Conservation (phyloP, 2,888 invertebrate genomes). For the Trichopoda pennipes region DNA sequence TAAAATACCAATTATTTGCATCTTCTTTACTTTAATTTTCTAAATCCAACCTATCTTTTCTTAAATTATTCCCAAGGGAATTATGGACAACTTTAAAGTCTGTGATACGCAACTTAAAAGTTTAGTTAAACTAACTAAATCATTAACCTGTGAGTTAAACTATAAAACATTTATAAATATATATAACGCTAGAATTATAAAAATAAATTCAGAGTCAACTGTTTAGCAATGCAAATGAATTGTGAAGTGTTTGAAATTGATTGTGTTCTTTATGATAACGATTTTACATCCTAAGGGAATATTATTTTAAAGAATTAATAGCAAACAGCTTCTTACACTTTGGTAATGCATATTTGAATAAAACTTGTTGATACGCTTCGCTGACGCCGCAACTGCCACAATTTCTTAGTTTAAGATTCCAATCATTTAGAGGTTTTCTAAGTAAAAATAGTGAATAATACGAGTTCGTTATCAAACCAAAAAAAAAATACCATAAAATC, state of each 20-base stretch:
- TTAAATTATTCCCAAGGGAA: too few species aligned
- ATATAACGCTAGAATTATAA: background rate
- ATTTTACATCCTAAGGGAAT: constrained; percentile 47
- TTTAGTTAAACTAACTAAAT: too few species aligned
- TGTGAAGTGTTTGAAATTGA: constrained; percentile 1
- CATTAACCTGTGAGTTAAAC: background rate
- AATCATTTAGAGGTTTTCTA: constrained; percentile 41
- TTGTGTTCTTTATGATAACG: constrained; percentile 4
- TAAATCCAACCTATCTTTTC: too few species aligned
- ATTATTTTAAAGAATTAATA: constrained; percentile 11
- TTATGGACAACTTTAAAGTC: too few species aligned
- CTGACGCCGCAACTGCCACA: background rate
- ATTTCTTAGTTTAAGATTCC: constrained; percentile 33
- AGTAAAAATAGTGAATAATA: constrained; percentile 17
- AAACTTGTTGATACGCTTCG: constrained; percentile 50
- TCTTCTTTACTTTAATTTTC: too few species aligned
- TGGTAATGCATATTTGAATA: constrained; percentile 10
- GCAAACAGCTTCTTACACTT: constrained; percentile 41
- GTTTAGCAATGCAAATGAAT: constrained; percentile 47
- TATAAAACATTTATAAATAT: constrained; percentile 2
- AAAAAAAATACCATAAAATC: background rate
- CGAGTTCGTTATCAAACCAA: background rate
- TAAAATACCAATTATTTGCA: too few species aligned
- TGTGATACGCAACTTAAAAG: too few species aligned
- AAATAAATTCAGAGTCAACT: constrained; percentile 29